phyloP scores from a whole-genome alignment of 1,140 invertebrate species.

The Drosophila micromelanica region DNA sequence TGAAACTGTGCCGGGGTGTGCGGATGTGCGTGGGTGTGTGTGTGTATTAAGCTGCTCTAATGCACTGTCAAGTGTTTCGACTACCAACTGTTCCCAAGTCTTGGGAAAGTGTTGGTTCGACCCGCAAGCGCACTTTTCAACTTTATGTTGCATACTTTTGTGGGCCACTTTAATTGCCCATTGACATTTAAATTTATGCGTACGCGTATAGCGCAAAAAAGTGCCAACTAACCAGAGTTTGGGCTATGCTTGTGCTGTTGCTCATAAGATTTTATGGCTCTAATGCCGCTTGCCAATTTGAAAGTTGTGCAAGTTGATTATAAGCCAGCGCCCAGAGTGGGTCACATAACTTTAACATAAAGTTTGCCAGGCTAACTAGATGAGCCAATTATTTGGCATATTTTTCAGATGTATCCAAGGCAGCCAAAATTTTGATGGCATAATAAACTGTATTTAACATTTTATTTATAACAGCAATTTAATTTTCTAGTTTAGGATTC shows the following conservation, averaged over 20 bases:
- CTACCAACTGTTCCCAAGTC: slow-evolving; percentile 43
- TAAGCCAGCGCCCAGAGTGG: background rate
- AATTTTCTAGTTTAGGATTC: too few relatives aligned
- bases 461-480: too few relatives aligned
- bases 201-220: slow-evolving; percentile 15
- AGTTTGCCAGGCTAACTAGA: slow-evolving; percentile 5
- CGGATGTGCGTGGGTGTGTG: slow-evolving; percentile 15
- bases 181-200: slow-evolving; percentile 75
- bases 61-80: slow-evolving; percentile 64
- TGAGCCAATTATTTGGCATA: slow-evolving; percentile 1
- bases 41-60: slow-evolving; percentile 59
- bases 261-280: slow-evolving; percentile 46
- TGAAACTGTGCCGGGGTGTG: background rate
- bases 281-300: slow-evolving; percentile 52
- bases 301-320: slow-evolving; percentile 28
- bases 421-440: background rate
- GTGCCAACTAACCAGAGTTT: slow-evolving; percentile 28
- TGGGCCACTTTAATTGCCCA: slow-evolving; percentile 72
- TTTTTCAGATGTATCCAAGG: background rate
- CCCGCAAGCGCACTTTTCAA: slow-evolving; percentile 42
- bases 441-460: background rate
- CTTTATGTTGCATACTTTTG: slow-evolving; percentile 75
- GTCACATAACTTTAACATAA: background rate
- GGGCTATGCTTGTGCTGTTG: background rate
- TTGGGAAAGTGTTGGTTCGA: slow-evolving; percentile 29